These are phyloP conservation scores for Montipora efflorescens DNA, from an alignment of 64 coral and sea anemone genomes.

Conservation along the genomic window DNA sequence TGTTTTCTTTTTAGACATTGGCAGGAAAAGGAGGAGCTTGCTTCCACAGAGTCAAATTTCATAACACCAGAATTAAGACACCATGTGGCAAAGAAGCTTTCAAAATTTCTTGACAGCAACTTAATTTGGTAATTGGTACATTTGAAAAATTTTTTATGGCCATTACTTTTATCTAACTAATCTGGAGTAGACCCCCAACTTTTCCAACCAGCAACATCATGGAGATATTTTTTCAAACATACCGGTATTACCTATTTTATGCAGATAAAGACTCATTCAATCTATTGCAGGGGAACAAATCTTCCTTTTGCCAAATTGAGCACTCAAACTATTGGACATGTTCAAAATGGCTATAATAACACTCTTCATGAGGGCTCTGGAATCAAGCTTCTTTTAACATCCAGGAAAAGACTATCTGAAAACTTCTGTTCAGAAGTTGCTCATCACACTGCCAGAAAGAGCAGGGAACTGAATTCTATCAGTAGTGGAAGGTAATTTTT, in stretches of 20 bases:
- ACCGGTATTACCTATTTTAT: no score
- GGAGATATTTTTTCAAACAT: no score
- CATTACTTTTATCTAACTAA: no score
- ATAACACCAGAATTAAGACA: constrained; percentile 77
- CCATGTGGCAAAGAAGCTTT: constrained; percentile 87
- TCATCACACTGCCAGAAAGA: not conserved
- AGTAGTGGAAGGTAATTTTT: constrained; percentile 34
- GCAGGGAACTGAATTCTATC: not conserved
- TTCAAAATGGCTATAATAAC: not conserved
- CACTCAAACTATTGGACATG: not conserved
- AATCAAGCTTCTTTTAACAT: constrained; percentile 16
- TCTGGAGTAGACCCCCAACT: no score
- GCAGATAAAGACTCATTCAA: no score
- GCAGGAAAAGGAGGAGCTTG: constrained; percentile 48
- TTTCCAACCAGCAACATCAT: no score
- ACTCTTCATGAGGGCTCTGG: not conserved
- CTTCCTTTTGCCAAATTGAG: not conserved
- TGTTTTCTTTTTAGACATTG: constrained; percentile 38
- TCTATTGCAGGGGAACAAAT: not conserved
- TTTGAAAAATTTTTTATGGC: not conserved
- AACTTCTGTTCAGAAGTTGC: not conserved
- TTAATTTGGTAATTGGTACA: not conserved
- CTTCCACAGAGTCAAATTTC: not conserved
- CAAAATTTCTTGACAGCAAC: constrained; percentile 76
- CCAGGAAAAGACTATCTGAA: not conserved